Evolutionary conservation across 2,113 vertebrate species (phyloP), one percentile per base, ranked within the genome.

Genomic region (Glaucidium brasilianum): DNA sequence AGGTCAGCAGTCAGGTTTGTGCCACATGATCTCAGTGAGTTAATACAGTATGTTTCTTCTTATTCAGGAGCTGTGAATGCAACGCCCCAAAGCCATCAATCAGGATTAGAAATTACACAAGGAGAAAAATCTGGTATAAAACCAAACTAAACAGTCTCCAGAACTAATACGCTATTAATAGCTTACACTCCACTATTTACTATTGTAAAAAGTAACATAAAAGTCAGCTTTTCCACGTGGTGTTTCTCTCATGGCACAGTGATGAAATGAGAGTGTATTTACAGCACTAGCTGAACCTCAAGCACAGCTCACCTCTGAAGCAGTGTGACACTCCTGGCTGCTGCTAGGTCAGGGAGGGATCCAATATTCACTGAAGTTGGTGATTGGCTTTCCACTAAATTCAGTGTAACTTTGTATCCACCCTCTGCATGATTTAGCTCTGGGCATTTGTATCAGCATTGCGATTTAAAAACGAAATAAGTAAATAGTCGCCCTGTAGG

Each of bases 51-150:
- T 53, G 37, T 76, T 93, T 92, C 67, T 94, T 82, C 78, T 83
- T 80, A 35, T 59, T 95, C 94, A 72, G 95, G 89, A 95, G 92
- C 95, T 92, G 74, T 62, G 77, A 94, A 60, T 88, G 15, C 56
- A 95, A 12, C 27, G 67, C 77, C 84, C 56, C 30, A 76, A 71
- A 91, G 52, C 67, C 72, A 94, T 95, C 94, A 80, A 22, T 96
- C 80, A 94, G 95, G 84, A 96, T 94, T 94, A 96, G 91, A 95
- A 97, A 91, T 95, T 96, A 88, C 78, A 90, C 32, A 67, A 92
- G 81, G 78, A 93, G 89, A 83, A 96, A 88, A 95, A 88, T 71
- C 95, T 95, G 92, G 74, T 95, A 5, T 74, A 74, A 92, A 25
- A 74, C 94, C 95, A 97, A 96, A 78, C 72, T 69, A 95, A 96